Percentiles rank a stretch among this genome's conserved stretches.
Evolutionary conservation across 2,888 invertebrate genomes (phyloP).

Genomic region (Monochamus alternatus): DNA sequence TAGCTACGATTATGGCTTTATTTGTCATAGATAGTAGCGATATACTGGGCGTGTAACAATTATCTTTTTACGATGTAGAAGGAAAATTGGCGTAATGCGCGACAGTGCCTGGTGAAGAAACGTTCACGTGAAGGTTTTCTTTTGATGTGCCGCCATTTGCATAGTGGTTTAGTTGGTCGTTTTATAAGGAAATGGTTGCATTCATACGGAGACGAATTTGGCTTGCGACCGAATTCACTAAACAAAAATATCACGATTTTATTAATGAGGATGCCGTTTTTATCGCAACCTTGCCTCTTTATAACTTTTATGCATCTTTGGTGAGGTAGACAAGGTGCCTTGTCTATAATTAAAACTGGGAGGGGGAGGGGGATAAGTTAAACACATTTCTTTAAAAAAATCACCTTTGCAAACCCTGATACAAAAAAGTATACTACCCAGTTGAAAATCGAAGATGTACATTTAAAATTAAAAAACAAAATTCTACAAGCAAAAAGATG

Average conservation of each 20-base stretch:
- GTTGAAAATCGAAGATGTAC: too few relatives aligned
- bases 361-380: too few relatives aligned
- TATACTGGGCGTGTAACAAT: neutral
- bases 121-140: neutral
- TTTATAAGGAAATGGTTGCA: conserved; percentile 15
- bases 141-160: conserved; percentile 21
- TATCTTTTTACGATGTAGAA: conserved; percentile 6
- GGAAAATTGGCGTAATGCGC: neutral
- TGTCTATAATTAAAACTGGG: too few relatives aligned
- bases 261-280: neutral
- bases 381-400: too few relatives aligned
- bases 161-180: neutral
- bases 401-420: too few relatives aligned
- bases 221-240: conserved; percentile 2
- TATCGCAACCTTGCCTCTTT: neutral
- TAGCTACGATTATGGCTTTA: conserved; percentile 3
- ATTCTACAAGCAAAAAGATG: too few relatives aligned
- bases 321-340: too few relatives aligned
- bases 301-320: too few relatives aligned
- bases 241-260: neutral
- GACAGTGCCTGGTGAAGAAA: conserved; percentile 6
- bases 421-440: too few relatives aligned
- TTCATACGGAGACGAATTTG: conserved; percentile 1
- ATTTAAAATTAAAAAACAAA: too few relatives aligned
- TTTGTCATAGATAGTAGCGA: neutral